Evolutionary conservation across 1,140 invertebrate species (phyloP).

Genomic region (Metaphire vulgaris): DNA sequence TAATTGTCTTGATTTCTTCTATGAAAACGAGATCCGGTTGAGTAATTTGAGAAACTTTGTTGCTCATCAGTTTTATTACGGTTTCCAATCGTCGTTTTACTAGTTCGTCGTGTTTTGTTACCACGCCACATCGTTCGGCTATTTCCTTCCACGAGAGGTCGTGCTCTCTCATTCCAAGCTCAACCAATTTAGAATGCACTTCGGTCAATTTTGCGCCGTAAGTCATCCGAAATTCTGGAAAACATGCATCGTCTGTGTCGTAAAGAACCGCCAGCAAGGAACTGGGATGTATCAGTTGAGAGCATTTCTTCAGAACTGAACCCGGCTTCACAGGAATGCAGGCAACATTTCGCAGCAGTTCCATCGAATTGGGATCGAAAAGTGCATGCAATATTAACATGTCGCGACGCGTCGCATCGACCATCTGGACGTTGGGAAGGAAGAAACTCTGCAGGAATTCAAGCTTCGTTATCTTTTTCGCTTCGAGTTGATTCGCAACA

Average conservation of each 20-base stretch:
- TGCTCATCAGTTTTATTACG: too few relatives aligned
- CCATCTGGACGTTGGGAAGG: too few relatives aligned
- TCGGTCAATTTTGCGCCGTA: background rate
- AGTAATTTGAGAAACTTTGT: too few relatives aligned
- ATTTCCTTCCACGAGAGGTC: background rate
- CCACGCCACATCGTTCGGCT: slow-evolving; percentile 2
- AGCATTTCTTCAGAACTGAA: background rate
- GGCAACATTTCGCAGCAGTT: slow-evolving; percentile 18
- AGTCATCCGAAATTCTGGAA: background rate
- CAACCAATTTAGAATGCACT: background rate
- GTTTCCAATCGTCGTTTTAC: too few relatives aligned
- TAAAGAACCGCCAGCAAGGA: slow-evolving; percentile 21
- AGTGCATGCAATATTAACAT: slow-evolving; percentile 7
- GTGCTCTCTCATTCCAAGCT: background rate
- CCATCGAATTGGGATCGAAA: slow-evolving; percentile 7
- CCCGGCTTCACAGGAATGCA: slow-evolving; percentile 31
- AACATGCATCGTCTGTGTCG: slow-evolving; percentile 25
- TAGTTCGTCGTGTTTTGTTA: too few relatives aligned
- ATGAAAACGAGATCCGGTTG: too few relatives aligned
- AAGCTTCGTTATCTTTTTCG: too few relatives aligned
- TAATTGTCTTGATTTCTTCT: too few relatives aligned
- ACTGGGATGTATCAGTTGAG: slow-evolving; percentile 22
- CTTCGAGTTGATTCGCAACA: too few relatives aligned
- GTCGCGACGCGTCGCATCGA: too few relatives aligned
- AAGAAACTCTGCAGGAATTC: too few relatives aligned